A percentile compares a stretch with the other conserved stretches of the same genome.
Conservation (phyloP, 2,113 vertebrate species). For the Bostrychus sinensis region DNA sequence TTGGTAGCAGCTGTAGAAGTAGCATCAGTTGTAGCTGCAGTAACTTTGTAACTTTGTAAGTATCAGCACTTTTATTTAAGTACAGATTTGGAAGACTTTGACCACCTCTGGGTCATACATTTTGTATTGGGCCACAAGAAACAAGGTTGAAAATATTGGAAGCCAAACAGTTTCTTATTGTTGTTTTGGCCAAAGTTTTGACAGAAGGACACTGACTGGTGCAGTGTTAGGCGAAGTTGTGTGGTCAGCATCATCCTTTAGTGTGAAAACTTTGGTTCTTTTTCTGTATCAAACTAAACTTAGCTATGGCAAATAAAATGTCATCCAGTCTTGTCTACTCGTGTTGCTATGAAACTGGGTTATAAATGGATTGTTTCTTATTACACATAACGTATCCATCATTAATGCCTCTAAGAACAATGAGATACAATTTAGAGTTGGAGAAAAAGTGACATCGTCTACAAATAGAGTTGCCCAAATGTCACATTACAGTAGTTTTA, state of each 20-base stretch:
- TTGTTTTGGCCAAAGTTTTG: neutral
- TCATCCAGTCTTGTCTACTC: neutral
- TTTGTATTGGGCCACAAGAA: no score
- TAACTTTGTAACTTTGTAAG: no score
- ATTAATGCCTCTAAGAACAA: neutral
- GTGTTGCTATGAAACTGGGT: constrained; percentile 3
- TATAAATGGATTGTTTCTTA: no score
- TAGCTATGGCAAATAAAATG: neutral
- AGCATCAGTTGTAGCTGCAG: no score
- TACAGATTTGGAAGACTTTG: no score
- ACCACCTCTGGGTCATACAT: no score
- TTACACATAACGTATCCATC: no score
- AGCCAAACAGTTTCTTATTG: no score
- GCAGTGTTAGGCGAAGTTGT: neutral
- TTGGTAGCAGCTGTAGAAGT: no score
- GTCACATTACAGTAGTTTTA: constrained; percentile 30
- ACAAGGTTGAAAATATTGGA: no score
- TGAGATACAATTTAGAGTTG: neutral
- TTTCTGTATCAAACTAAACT: neutral
- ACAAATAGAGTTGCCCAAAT: constrained; percentile 44
- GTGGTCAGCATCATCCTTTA: constrained; percentile 3
- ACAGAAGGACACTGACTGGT: neutral
- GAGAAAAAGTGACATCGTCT: constrained; percentile 24
- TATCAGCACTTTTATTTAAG: no score
- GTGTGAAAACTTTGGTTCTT: neutral